Conservation (phyloP, 2,888 invertebrate species). For the Coenonympha arcania region DNA sequence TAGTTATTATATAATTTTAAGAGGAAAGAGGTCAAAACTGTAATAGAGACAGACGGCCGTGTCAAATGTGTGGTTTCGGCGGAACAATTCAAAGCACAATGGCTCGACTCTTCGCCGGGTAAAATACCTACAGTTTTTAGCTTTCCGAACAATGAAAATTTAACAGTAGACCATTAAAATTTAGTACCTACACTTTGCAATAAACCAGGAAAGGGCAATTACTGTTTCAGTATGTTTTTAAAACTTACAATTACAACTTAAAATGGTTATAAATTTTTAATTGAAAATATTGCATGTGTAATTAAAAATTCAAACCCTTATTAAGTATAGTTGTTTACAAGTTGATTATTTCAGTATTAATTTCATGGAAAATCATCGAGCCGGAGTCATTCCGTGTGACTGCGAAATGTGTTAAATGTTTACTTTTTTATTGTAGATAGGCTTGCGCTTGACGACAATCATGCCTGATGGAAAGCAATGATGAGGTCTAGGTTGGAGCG, state of each 20-base stretch:
- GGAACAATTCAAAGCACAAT: conserved; percentile 12
- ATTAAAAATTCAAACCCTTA: no score
- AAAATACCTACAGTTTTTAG: conserved; percentile 7
- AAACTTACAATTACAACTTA: no score
- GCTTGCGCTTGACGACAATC: no score
- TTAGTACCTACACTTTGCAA: background rate
- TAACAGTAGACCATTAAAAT: conserved; percentile 4
- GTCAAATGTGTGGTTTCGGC: conserved; percentile 12
- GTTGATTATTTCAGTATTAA: no score
- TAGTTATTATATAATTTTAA: conserved; percentile 16
- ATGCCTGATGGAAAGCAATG: no score
- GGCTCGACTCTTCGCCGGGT: conserved; percentile 4
- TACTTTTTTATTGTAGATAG: no score
- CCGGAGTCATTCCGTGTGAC: no score
- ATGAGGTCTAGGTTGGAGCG: no score
- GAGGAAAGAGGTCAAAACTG: conserved; percentile 17
- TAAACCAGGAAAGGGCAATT: background rate
- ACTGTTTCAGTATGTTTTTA: background rate
- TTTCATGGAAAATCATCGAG: no score
- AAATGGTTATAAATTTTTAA: no score
- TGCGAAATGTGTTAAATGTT: no score
- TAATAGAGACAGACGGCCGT: conserved; percentile 10
- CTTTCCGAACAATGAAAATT: conserved; percentile 7
- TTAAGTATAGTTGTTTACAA: no score
- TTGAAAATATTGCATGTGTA: background rate